Evolutionary conservation across 2,113 vertebrate species (phyloP), one percentile per base, ranked within the genome.

Genomic region (Morone chrysops): DNA sequence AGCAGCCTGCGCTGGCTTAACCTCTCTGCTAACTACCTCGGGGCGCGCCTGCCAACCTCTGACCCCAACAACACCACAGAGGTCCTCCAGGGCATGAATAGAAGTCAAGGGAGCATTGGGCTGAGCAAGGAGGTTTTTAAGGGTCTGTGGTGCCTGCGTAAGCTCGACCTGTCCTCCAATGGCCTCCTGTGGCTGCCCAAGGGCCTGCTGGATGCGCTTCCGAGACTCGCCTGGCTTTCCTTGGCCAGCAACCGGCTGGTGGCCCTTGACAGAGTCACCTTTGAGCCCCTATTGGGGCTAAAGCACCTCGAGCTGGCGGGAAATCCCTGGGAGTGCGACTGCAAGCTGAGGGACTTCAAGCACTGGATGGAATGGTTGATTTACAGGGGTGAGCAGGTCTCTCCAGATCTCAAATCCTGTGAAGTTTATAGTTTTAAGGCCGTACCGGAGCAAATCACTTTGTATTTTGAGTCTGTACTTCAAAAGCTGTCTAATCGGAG

Each of bases 301-400:
- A 96, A 96, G 94, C 94, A 95, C 4, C 95, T 99, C 53, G 95
- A 95, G 80, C 94, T 99, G 1, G 95, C 94, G 14, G 97, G 97
- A 31, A 99, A 99, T 78, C 97, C 96, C 62, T 99, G 98, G 98
- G 96, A 97, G 62, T 99, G 98, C 0, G 96, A 97, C 92, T 99
- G 98, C 91, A 97, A 94, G 82, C 94, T 99, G 60, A 95, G 96
- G 11, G 96, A 97, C 63, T 97, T 99, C 94, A 99, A 97, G 89
- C 96, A 97, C 92, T 98, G 97, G 97, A 95, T 99, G 94, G 98
- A 99, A 89, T 99, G 97, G 98, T 95, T 99, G 91, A 95, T 97
- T 72, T 99, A 97, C 86, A 93, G 97, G 94, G 98, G 98, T 99
- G 79, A 94, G 93, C 61, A 38, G 38, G 57, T 70, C 48, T 13